These are phyloP conservation scores for Diarsia mendica DNA, from an alignment of 2,888 invertebrate species.

Conservation along the genomic window DNA sequence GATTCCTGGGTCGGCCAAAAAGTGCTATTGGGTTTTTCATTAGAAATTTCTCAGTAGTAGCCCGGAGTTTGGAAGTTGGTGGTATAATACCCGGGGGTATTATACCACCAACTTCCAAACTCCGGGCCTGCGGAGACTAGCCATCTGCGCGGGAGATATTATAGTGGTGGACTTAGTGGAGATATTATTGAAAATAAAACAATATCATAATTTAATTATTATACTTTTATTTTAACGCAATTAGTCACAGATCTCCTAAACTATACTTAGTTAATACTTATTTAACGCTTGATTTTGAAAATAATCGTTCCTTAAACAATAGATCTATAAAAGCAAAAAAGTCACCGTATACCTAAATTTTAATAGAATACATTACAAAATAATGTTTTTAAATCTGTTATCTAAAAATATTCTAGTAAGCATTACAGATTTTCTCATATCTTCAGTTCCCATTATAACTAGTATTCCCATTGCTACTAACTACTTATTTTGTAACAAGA, in stretches of 20 bases:
- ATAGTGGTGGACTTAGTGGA: background rate
- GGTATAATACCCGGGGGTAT: no score
- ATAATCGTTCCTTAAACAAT: constrained; percentile 14
- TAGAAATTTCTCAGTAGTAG: no score
- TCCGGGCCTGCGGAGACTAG: no score
- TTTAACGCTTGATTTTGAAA: constrained; percentile 28
- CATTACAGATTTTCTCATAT: background rate
- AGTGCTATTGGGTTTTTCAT: no score
- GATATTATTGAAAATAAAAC: constrained; percentile 15
- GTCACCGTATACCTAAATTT: constrained; percentile 9
- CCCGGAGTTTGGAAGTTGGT: no score
- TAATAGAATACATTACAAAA: constrained; percentile 23
- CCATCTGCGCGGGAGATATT: no score
- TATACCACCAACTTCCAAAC: no score
- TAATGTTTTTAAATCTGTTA: background rate
- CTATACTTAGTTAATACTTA: background rate
- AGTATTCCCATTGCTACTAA: background rate
- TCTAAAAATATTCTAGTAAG: no score
- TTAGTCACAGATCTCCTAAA: constrained; percentile 43
- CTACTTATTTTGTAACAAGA: background rate
- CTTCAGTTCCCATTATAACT: background rate
- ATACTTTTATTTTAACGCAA: constrained; percentile 46
- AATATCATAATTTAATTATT: constrained; percentile 8
- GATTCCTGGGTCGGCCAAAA: no score
- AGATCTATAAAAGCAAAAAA: constrained; percentile 23